A percentile compares a stretch with the other conserved stretches of the same genome.
These are phyloP conservation scores for Epizoanthus ramosus DNA, from an alignment of 92 coral and sea anemone species.

Conservation along the genomic window DNA sequence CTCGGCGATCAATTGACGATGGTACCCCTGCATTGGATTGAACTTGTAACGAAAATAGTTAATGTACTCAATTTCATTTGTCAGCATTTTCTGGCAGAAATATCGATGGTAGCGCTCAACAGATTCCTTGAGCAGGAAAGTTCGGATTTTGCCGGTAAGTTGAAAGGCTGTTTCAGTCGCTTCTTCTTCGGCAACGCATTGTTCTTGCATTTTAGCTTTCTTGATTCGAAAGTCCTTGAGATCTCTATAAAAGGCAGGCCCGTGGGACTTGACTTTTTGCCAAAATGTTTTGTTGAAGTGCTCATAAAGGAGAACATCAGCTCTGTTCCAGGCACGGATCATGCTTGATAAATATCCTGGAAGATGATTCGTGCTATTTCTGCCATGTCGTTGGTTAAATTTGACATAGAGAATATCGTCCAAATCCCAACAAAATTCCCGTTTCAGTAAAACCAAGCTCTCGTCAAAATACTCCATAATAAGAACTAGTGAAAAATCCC, in stretches of 20 bases:
- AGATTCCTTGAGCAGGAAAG: slow-evolving; percentile 65
- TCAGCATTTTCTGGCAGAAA: slow-evolving; percentile 86
- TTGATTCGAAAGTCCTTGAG: slow-evolving; percentile 71
- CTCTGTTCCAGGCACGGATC: slow-evolving; percentile 84
- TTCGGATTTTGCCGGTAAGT: slow-evolving; percentile 61
- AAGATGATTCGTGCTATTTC: slow-evolving; percentile 42
- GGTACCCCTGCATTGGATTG: slow-evolving; percentile 78
- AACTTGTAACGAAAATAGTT: slow-evolving; percentile 83
- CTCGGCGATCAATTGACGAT: slow-evolving; percentile 50
- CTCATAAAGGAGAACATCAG: slow-evolving; percentile 83
- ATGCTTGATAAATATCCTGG: slow-evolving; percentile 43
- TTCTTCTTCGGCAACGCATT: slow-evolving; percentile 78
- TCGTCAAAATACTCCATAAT: slow-evolving; percentile 98
- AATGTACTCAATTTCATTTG: slow-evolving; percentile 87
- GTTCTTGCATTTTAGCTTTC: slow-evolving; percentile 64
- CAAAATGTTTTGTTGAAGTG: slow-evolving; percentile 91
- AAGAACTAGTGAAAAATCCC: slow-evolving; percentile 81
- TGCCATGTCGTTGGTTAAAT: slow-evolving; percentile 75
- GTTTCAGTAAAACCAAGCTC: slow-evolving; percentile 83
- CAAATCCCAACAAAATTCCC: slow-evolving; percentile 92
- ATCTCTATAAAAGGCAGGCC: slow-evolving; percentile 77
- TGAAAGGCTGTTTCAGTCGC: slow-evolving; percentile 75
- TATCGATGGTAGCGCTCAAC: slow-evolving; percentile 78
- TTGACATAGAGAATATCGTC: slow-evolving; percentile 88
- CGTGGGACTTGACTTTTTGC: slow-evolving; percentile 79